Evolutionary conservation across 2,888 invertebrate species (phyloP).

Genomic region (Mythimna pallens): DNA sequence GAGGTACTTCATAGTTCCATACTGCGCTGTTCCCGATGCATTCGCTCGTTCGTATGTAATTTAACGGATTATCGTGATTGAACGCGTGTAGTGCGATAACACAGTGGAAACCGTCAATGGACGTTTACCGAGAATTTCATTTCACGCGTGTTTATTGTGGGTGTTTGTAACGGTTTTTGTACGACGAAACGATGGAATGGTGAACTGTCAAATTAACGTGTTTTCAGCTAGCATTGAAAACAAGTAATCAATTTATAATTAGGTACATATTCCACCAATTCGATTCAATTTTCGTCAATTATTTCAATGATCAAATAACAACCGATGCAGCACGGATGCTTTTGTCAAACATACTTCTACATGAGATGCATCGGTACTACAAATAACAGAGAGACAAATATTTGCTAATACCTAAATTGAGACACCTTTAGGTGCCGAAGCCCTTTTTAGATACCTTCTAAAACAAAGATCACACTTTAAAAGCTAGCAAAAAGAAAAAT

Average conservation of each 20-base stretch:
- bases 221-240: not conserved
- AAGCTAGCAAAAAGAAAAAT: slow-evolving; percentile 28
- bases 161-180: not conserved
- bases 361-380: not conserved
- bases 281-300: not conserved
- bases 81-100: slow-evolving; percentile 27
- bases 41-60: slow-evolving; percentile 42
- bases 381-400: not conserved
- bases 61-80: slow-evolving; percentile 48
- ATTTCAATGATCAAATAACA: not conserved
- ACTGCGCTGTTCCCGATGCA: slow-evolving; percentile 32
- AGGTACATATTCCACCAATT: not conserved
- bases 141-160: slow-evolving; percentile 3
- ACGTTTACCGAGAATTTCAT: slow-evolving; percentile 13
- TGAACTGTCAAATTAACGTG: not conserved
- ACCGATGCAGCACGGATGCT: not conserved
- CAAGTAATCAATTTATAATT: not conserved
- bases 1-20: slow-evolving; percentile 16
- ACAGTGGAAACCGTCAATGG: slow-evolving; percentile 26
- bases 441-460: slow-evolving; percentile 3
- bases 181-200: not conserved
- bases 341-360: not conserved
- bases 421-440: not conserved
- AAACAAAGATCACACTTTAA: slow-evolving; percentile 24
- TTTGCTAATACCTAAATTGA: not conserved